These are phyloP conservation scores for Eurosta solidaginis DNA, from an alignment of 1,140 invertebrate genomes.

Conservation along the genomic window DNA sequence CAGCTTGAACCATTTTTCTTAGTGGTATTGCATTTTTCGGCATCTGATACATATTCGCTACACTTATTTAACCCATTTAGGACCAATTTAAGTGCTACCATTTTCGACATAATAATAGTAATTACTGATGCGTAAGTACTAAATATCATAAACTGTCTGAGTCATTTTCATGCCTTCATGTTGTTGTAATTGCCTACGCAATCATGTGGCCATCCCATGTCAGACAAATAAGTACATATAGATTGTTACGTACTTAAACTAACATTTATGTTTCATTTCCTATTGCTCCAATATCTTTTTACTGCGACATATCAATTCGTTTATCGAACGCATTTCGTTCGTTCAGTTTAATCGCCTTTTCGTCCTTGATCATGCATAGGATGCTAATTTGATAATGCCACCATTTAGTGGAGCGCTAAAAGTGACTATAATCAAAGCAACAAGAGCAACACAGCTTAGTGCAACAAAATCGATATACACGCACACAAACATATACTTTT, in stretches of 20 bases:
- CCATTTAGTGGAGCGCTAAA: background rate
- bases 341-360: slow-evolving; percentile 7
- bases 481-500: too few relatives aligned
- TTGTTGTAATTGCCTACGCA: background rate
- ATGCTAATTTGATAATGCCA: slow-evolving; percentile 10
- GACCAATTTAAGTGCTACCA: background rate
- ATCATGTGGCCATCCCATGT: too few relatives aligned
- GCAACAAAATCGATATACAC: background rate
- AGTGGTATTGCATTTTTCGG: too few relatives aligned
- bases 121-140: background rate
- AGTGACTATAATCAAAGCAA: background rate
- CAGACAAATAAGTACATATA: too few relatives aligned
- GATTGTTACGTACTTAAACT: background rate
- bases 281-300: background rate
- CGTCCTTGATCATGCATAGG: background rate
- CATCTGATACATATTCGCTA: background rate
- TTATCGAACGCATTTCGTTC: background rate
- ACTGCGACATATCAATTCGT: background rate
- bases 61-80: background rate
- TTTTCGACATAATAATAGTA: slow-evolving; percentile 1
- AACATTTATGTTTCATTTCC: background rate
- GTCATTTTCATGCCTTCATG: background rate
- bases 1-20: too few relatives aligned
- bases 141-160: background rate
- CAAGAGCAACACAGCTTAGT: background rate